Evolutionary conservation across 2,113 vertebrate species (phyloP), one percentile per base, ranked within the genome.

Genomic region (Nesoenas mayeri): DNA sequence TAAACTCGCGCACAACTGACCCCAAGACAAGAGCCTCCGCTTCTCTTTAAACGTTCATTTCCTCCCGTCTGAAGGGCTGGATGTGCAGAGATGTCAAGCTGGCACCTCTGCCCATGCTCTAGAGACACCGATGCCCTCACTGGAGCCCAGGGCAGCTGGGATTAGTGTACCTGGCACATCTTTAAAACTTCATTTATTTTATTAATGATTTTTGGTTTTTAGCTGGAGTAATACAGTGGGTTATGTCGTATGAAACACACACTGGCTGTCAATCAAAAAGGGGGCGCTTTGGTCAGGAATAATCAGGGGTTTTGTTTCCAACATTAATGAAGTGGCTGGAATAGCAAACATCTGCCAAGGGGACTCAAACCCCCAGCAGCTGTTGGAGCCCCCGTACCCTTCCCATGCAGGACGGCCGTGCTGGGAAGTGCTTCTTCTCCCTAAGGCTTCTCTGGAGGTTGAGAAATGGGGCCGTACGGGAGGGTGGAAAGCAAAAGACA

Each of bases 331-430:
- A 98, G 96, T 95, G 97, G 88, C 97, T 97, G 96, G 90, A 98
- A 94, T 94, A 97, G 94, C 79, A 83, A 98, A 98, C 98, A 98
- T 98, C 98, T 98, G 98, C 98, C 93, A 74, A 86, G 80, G 93
- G 90, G 95, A 91, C 96, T 97, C 97, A 98, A 97, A 96, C 86
- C 91, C 95, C 22, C n/a, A 97, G 96, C 98, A 98, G 98, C 98
- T 98, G 98, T 95, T 95, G 85, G 97, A 96, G 96, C 89, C 85
- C 96, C 91, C 60, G 95, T 71, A 66, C 86, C 62, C 94, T 93
- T 85, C 81, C 93, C 89, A 40, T 42, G 73, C 2, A 75, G 74
- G 74, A 79, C 48, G 53, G 86, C 84, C 74, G 51, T 21, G 78
- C 81, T 66, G 86, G 0, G 19, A 78, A 92, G 71, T 29, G 8